These are phyloP conservation scores for Megathymus violae DNA, from an alignment of 1,140 invertebrate genomes.

Conservation along the genomic window DNA sequence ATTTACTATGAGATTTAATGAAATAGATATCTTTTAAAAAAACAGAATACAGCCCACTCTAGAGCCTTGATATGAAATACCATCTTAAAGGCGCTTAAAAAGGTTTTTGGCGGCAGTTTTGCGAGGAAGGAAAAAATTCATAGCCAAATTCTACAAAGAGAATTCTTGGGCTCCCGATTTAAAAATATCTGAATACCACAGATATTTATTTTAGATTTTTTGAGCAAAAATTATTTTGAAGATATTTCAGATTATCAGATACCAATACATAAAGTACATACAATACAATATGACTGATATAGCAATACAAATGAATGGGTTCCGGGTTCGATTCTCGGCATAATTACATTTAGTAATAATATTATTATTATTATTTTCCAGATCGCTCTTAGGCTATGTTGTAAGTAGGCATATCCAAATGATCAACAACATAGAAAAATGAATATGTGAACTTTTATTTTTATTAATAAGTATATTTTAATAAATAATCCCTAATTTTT, in stretches of 20 bases:
- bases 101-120: conserved; percentile 13
- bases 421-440: too few relatives aligned
- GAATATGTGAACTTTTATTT: too few relatives aligned
- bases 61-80: neutral
- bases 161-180: conserved; percentile 8
- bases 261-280: too few relatives aligned
- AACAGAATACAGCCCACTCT: neutral
- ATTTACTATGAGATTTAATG: neutral
- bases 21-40: conserved; percentile 2
- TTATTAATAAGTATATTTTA: too few relatives aligned
- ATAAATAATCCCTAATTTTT: too few relatives aligned
- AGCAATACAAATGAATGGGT: too few relatives aligned
- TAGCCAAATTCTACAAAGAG: conserved; percentile 17
- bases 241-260: neutral
- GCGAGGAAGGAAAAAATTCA: conserved; percentile 19
- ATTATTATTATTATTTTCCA: too few relatives aligned
- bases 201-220: conserved; percentile 7
- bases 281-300: too few relatives aligned
- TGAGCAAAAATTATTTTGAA: conserved; percentile 4
- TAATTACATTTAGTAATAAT: too few relatives aligned
- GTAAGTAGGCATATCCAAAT: too few relatives aligned
- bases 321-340: too few relatives aligned
- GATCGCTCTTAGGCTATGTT: too few relatives aligned
- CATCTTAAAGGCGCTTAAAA: conserved; percentile 5
- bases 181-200: conserved; percentile 10